Percentiles rank a stretch among this genome's conserved stretches.
phyloP scores from a whole-genome alignment of 2,113 vertebrate genomes.

The Oncorhynchus kisutch region DNA sequence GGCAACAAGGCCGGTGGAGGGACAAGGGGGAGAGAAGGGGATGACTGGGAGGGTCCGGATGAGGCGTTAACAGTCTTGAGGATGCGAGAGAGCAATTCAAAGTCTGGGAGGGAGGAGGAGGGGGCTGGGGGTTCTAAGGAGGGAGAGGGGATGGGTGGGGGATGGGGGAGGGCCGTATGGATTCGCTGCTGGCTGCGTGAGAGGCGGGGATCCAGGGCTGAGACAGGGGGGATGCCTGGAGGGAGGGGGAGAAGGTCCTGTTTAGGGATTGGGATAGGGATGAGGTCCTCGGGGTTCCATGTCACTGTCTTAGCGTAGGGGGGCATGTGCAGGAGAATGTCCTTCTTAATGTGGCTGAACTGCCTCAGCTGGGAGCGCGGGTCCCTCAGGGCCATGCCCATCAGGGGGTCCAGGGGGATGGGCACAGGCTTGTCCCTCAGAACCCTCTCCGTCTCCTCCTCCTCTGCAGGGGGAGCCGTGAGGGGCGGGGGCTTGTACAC shows the following conservation, averaged over 20 bases:
- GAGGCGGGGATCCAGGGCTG: slow-evolving; percentile 76
- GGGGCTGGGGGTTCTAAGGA: slow-evolving; percentile 46
- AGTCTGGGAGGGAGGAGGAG: slow-evolving; percentile 80
- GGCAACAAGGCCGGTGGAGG: slow-evolving; percentile 22
- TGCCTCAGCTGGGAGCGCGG: slow-evolving; percentile 87
- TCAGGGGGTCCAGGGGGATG: slow-evolving; percentile 85
- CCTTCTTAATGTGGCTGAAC: slow-evolving; percentile 95
- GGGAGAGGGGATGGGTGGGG: slow-evolving; percentile 35
- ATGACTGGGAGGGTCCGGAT: slow-evolving; percentile 57
- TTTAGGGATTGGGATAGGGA: slow-evolving; percentile 85
- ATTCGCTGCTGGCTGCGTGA: slow-evolving; percentile 69
- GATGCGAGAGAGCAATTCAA: slow-evolving; percentile 88
- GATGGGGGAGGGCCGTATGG: slow-evolving; percentile 58
- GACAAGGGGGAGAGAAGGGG: slow-evolving; percentile 13
- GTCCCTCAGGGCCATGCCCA: slow-evolving; percentile 80
- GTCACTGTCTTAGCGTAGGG: slow-evolving; percentile 81
- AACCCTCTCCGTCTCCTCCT: slow-evolving; percentile 85
- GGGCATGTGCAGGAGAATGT: slow-evolving; percentile 80
- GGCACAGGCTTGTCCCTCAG: slow-evolving; percentile 83
- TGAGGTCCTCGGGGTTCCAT: slow-evolving; percentile 91
- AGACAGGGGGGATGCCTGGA: slow-evolving; percentile 77
- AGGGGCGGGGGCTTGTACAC: slow-evolving; percentile 70
- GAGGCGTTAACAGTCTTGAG: slow-evolving; percentile 82
- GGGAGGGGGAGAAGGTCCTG: slow-evolving; percentile 84
- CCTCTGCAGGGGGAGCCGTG: slow-evolving; percentile 65